These are phyloP conservation scores for Melanchra persicariae DNA, from an alignment of 2,888 invertebrate species.

Conservation along the genomic window DNA sequence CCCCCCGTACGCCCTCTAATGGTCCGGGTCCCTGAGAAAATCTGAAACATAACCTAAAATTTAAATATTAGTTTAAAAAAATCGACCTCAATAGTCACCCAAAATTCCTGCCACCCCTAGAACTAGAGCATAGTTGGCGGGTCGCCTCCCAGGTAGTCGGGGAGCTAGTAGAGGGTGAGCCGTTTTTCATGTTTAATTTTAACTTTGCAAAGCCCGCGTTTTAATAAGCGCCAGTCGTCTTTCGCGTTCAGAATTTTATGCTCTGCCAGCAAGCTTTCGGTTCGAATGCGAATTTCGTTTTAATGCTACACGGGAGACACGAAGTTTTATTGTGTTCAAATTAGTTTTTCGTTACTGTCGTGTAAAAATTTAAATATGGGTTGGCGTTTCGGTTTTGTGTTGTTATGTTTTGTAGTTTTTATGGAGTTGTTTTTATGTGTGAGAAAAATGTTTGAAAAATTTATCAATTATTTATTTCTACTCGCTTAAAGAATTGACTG, in stretches of 20 bases:
- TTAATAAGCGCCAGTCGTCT: constrained; percentile 89
- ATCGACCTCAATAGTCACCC: not conserved
- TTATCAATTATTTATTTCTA: not conserved
- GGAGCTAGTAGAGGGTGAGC: constrained; percentile 65
- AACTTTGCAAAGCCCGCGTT: constrained; percentile 89
- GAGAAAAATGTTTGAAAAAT: not conserved
- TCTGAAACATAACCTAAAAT: no score
- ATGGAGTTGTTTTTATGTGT: constrained; percentile 3
- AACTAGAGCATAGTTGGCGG: constrained; percentile 77
- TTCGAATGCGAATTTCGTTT: constrained; percentile 82
- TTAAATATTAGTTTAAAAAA: no score
- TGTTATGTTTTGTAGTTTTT: constrained; percentile 22
- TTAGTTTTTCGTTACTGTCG: constrained; percentile 78
- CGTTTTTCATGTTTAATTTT: constrained; percentile 91
- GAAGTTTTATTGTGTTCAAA: constrained; percentile 86
- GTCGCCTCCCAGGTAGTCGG: constrained; percentile 71
- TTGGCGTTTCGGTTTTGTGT: constrained; percentile 15
- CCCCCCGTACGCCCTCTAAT: no score
- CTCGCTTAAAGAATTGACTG: not conserved
- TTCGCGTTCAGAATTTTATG: constrained; percentile 86
- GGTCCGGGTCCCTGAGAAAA: no score
- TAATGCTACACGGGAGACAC: constrained; percentile 84
- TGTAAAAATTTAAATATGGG: constrained; percentile 57
- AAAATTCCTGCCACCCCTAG: constrained; percentile 67
- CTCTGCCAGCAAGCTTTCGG: constrained; percentile 82